phyloP scores from a whole-genome alignment of 2,888 invertebrate species.

The Drosophila parthenogenetica region DNA sequence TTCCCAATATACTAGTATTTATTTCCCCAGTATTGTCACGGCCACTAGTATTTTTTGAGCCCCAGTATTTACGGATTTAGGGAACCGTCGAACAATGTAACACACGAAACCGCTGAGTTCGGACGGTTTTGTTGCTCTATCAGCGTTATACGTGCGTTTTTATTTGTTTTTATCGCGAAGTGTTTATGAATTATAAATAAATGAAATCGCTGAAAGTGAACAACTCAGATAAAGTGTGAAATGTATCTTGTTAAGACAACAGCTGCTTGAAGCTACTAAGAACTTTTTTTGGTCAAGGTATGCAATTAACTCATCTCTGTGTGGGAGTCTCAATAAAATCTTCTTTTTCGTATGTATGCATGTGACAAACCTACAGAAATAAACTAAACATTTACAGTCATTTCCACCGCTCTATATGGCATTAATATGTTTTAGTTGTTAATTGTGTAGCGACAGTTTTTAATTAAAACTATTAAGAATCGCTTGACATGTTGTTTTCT shows the following conservation, averaged over 20 bases:
- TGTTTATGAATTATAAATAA: conserved; percentile 54
- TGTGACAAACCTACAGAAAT: conserved; percentile 59
- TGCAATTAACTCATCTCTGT: conserved; percentile 55
- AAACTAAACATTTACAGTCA: conserved; percentile 46
- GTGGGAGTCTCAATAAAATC: conserved; percentile 75
- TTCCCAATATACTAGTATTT: too few relatives aligned
- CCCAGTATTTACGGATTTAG: too few relatives aligned
- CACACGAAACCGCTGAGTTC: conserved; percentile 20
- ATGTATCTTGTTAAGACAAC: conserved; percentile 47
- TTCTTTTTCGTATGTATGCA: conserved; percentile 57
- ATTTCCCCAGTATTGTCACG: too few relatives aligned
- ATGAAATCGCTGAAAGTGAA: conserved; percentile 55
- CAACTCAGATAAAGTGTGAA: conserved; percentile 59
- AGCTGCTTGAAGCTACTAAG: conserved; percentile 46
- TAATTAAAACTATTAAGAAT: conserved; percentile 37
- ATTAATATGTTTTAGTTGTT: conserved; percentile 12
- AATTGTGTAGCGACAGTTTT: conserved; percentile 9
- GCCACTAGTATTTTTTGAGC: too few relatives aligned
- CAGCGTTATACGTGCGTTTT: conserved; percentile 36
- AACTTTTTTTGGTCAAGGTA: conserved; percentile 63
- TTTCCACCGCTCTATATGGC: conserved; percentile 18
- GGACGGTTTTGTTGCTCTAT: conserved; percentile 28
- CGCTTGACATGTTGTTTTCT: conserved; percentile 24
- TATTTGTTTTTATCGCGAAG: conserved; percentile 66
- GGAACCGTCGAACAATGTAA: conserved; percentile 8